phyloP scores from a whole-genome alignment of 2,888 invertebrate species.

The Trilocha varians region DNA sequence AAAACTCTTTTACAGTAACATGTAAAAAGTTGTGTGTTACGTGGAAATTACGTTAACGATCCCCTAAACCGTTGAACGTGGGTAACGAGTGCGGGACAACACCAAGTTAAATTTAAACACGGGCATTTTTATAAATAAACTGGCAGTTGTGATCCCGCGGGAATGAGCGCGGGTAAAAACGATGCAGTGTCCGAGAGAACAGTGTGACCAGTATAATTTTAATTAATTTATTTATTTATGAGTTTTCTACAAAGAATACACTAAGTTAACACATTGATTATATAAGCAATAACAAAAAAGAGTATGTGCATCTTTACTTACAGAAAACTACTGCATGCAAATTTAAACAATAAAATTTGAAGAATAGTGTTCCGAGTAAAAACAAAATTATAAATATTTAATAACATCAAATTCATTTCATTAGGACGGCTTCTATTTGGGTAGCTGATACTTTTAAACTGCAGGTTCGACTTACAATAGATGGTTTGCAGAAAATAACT shows the following conservation, averaged over 20 bases:
- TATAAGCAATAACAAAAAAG: background rate
- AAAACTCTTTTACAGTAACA: background rate
- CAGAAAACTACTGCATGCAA: no score
- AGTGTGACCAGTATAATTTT: background rate
- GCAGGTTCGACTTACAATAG: no score
- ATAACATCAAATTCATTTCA: no score
- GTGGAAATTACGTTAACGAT: constrained; percentile 5
- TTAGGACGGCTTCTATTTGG: no score
- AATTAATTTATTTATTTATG: background rate
- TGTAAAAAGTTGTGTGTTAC: background rate
- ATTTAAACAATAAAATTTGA: no score
- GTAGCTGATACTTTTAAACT: no score
- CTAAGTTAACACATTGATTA: background rate
- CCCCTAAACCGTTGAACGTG: constrained; percentile 5
- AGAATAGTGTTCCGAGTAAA: no score
- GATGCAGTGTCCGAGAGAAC: background rate
- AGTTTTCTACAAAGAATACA: background rate
- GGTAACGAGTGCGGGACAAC: constrained; percentile 3
- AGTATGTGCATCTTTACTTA: no score
- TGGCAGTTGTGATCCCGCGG: constrained; percentile 13
- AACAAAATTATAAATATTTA: no score
- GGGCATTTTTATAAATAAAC: constrained; percentile 17
- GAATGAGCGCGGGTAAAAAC: constrained; percentile 5
- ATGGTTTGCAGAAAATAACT: no score
- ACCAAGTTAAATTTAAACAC: constrained; percentile 13